Evolutionary conservation across 2,888 invertebrate species (phyloP).

Genomic region (Oxyscelio sp.): DNA sequence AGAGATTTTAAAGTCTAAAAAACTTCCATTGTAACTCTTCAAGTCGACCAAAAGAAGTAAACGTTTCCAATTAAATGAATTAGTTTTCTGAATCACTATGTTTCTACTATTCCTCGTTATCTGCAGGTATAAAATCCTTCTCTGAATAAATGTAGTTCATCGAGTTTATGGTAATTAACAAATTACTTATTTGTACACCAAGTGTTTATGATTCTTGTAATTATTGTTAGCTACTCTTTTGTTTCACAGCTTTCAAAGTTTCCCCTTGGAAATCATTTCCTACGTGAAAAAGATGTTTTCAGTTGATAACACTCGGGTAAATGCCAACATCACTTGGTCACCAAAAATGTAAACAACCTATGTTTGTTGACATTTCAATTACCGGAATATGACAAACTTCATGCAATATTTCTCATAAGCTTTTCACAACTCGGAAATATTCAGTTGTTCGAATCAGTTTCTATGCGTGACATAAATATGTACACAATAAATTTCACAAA

Average conservation of each 20-base stretch:
- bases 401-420: conserved; percentile 37
- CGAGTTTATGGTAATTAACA: conserved; percentile 28
- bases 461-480: too few species aligned
- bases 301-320: conserved; percentile 45
- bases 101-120: neutral
- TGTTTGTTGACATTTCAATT: conserved; percentile 59
- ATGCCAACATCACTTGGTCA: conserved; percentile 35
- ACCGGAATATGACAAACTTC: conserved; percentile 48
- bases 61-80: conserved; percentile 54
- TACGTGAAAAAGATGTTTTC: conserved; percentile 53
- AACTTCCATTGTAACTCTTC: conserved; percentile 37
- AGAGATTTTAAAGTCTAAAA: conserved; percentile 52
- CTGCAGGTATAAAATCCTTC: neutral
- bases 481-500: conserved; percentile 32
- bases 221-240: conserved; percentile 32
- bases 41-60: conserved; percentile 30
- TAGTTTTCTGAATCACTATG: conserved; percentile 37
- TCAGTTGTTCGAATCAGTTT: too few species aligned
- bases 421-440: conserved; percentile 29
- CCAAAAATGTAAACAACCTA: conserved; percentile 59
- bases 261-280: conserved; percentile 36
- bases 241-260: conserved; percentile 19
- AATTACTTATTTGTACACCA: neutral
- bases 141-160: conserved; percentile 12
- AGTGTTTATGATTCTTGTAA: conserved; percentile 43